Percentiles rank a stretch among this genome's conserved stretches.
Conservation (phyloP, 2,888 invertebrate species). For the Conomelus anceps region DNA sequence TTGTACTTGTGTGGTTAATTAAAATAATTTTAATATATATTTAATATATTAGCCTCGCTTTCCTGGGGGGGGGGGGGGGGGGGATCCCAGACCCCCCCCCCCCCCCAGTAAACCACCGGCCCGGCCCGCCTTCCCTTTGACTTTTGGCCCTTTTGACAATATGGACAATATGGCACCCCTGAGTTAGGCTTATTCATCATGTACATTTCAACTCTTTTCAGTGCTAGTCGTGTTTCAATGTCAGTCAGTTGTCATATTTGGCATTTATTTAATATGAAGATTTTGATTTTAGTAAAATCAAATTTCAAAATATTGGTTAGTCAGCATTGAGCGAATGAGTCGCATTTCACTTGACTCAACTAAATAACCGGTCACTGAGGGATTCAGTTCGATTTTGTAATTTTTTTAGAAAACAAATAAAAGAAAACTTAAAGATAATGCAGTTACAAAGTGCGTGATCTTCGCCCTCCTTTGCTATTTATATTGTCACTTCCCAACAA, state of each 20-base stretch:
- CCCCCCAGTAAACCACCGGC: too few relatives aligned
- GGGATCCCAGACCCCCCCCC: too few relatives aligned
- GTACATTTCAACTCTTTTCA: too few relatives aligned
- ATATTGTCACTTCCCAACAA: background rate
- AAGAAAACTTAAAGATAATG: background rate
- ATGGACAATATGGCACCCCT: too few relatives aligned
- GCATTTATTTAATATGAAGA: background rate
- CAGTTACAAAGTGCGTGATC: background rate
- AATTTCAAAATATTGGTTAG: background rate
- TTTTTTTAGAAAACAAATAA: background rate
- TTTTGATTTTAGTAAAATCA: too few relatives aligned
- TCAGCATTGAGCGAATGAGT: background rate
- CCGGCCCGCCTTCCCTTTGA: too few relatives aligned
- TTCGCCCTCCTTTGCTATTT: background rate
- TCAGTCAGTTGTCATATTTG: background rate
- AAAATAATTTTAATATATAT: too few relatives aligned
- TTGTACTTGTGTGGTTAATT: too few relatives aligned
- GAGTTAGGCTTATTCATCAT: too few relatives aligned
- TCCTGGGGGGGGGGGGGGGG: too few relatives aligned
- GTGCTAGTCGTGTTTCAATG: background rate
- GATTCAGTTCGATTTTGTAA: background rate
- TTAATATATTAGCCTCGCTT: too few relatives aligned
- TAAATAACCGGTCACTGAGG: background rate
- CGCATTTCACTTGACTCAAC: background rate
- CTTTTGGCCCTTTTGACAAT: too few relatives aligned